Conservation (phyloP, 2,888 invertebrate genomes). For the Caenorhabditis auriculariae region DNA sequence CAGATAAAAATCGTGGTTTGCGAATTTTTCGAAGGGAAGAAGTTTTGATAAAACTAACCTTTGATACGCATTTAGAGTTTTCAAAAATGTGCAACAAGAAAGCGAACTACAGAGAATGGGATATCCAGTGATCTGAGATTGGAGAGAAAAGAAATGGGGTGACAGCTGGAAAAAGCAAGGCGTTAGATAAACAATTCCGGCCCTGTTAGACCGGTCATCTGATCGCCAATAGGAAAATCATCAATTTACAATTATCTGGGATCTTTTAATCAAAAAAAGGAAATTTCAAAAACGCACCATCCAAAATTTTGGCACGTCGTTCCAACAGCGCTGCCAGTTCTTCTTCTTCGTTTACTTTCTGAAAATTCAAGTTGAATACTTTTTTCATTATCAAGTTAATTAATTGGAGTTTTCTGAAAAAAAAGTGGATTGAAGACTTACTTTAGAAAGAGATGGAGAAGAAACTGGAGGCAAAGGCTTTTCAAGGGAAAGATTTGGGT, state of each 20-base stretch:
- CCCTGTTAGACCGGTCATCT: slow-evolving; percentile 2
- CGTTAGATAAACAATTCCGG: neutral
- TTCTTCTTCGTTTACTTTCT: slow-evolving; percentile 21
- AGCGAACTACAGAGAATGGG: too few relatives aligned
- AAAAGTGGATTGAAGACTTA: neutral
- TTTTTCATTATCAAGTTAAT: too few relatives aligned
- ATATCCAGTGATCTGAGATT: too few relatives aligned
- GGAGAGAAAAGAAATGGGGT: neutral
- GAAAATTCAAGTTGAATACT: too few relatives aligned
- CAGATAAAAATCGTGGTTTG: too few relatives aligned
- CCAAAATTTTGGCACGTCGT: slow-evolving; percentile 29
- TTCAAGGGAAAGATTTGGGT: slow-evolving; percentile 30
- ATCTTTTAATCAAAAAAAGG: too few relatives aligned
- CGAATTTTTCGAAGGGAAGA: too few relatives aligned
- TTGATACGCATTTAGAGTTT: too few relatives aligned
- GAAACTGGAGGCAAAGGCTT: slow-evolving; percentile 3
- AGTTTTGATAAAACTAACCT: too few relatives aligned
- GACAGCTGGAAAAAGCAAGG: neutral
- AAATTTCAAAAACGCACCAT: slow-evolving; percentile 29
- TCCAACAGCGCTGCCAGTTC: slow-evolving; percentile 32
- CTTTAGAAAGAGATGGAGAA: slow-evolving; percentile 10
- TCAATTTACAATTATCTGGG: too few relatives aligned
- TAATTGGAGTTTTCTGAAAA: neutral
- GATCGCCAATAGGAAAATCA: slow-evolving; percentile 3
- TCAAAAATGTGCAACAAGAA: too few relatives aligned